Conservation (phyloP, 2,888 invertebrate genomes). For the Pachydiplax longipennis region DNA sequence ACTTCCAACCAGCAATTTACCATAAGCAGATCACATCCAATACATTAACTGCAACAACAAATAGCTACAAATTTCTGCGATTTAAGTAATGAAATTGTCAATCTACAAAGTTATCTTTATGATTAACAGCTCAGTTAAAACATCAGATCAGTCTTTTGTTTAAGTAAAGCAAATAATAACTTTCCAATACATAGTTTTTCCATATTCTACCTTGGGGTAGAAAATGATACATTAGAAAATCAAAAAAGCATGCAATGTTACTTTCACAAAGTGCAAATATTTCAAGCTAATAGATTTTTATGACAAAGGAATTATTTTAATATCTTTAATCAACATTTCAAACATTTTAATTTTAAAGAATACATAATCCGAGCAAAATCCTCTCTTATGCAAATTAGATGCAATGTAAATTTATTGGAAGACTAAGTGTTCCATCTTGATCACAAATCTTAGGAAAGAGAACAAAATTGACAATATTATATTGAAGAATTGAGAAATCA, state of each 20-base stretch:
- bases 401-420: no score
- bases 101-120: background rate
- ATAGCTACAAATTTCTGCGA: background rate
- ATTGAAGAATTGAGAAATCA: no score
- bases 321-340: background rate
- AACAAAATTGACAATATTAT: no score
- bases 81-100: background rate
- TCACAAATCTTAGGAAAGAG: no score
- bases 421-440: no score
- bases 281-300: background rate
- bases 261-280: background rate
- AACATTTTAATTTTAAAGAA: no score
- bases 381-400: no score
- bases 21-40: background rate
- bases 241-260: background rate
- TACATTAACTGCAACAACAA: background rate
- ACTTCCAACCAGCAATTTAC: slow-evolving; percentile 10
- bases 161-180: background rate
- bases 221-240: background rate
- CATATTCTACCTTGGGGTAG: background rate
- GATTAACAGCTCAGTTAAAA: background rate
- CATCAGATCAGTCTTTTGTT: slow-evolving; percentile 22
- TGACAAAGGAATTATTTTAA: background rate
- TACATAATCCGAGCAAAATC: no score
- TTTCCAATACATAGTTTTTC: background rate